Percentiles rank a stretch among this genome's conserved stretches.
Evolutionary conservation across 2,888 invertebrate species (phyloP).

Genomic region (Cosmopolites sordidus): DNA sequence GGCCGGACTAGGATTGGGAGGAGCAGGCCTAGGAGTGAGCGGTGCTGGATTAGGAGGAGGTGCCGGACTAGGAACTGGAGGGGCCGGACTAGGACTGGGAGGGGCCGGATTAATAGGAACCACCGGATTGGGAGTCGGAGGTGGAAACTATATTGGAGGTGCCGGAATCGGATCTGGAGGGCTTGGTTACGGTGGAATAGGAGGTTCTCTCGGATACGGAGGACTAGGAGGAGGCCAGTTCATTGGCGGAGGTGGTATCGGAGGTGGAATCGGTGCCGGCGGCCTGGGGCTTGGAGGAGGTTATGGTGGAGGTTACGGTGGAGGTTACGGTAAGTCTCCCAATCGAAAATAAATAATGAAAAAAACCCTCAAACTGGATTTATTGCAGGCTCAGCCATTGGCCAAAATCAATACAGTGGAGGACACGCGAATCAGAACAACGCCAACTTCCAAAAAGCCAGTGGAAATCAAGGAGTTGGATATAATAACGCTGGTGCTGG

Average conservation of each 20-base stretch:
- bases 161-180: constrained; percentile 13
- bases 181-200: constrained; percentile 36
- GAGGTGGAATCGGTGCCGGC: constrained; percentile 37
- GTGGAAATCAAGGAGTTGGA: constrained; percentile 55
- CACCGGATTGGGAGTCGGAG: constrained; percentile 33
- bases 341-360: background rate
- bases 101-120: constrained; percentile 2
- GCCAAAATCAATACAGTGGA: constrained; percentile 55
- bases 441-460: constrained; percentile 51
- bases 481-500: constrained; percentile 57
- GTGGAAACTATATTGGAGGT: constrained; percentile 35
- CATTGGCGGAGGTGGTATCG: constrained; percentile 19
- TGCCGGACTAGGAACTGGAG: background rate
- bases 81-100: constrained; percentile 18
- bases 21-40: constrained; percentile 7
- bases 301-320: constrained; percentile 36
- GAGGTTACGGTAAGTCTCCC: background rate
- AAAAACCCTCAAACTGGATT: background rate
- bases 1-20: constrained; percentile 37
- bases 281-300: constrained; percentile 43
- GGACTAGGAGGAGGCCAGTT: constrained; percentile 28
- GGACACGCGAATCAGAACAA: constrained; percentile 57
- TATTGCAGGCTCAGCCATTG: constrained; percentile 47
- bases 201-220: constrained; percentile 38
- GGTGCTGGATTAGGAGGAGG: constrained; percentile 7